A percentile compares a stretch with the other conserved stretches of the same genome.
These are phyloP conservation scores for Takifugu ocellatus DNA, from an alignment of 2,797 vertebrate genomes.

Conservation along the genomic window DNA sequence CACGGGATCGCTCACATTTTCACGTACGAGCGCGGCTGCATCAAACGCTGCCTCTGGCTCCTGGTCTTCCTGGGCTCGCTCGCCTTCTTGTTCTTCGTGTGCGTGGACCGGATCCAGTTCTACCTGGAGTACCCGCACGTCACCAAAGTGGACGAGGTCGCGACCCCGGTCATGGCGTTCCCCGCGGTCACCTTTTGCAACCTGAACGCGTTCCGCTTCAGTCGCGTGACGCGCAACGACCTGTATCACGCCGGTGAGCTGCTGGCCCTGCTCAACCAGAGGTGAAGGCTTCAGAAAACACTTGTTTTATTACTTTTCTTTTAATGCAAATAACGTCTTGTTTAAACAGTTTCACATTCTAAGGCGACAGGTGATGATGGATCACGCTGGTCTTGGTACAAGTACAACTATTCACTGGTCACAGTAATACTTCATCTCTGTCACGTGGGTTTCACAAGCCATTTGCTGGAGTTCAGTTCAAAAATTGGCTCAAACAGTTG, in stretches of 20 bases:
- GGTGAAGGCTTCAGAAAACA: slow-evolving; percentile 66
- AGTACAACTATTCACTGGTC: no score
- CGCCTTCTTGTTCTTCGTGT: slow-evolving; percentile 87
- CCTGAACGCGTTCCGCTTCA: slow-evolving; percentile 98
- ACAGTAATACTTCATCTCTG: no score
- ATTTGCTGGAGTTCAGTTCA: no score
- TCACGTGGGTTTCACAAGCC: no score
- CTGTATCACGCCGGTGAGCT: slow-evolving; percentile 97
- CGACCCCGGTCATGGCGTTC: slow-evolving; percentile 86
- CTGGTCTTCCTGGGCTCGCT: slow-evolving; percentile 91
- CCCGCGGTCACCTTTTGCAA: slow-evolving; percentile 97
- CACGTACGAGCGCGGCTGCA: slow-evolving; percentile 88
- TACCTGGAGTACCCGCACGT: slow-evolving; percentile 96
- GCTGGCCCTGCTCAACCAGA: slow-evolving; percentile 93
- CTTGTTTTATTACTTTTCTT: no score
- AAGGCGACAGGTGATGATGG: no score
- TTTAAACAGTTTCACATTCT: no score
- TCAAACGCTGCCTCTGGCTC: slow-evolving; percentile 90
- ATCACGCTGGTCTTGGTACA: no score
- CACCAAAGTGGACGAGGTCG: slow-evolving; percentile 94
- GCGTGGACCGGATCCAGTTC: slow-evolving; percentile 92
- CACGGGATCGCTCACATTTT: slow-evolving; percentile 98
- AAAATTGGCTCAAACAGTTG: no score
- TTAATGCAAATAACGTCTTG: no score
- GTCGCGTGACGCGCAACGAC: slow-evolving; percentile 93